Conservation (phyloP, 2,888 invertebrate genomes). For the Sphaerophoria taeniata region DNA sequence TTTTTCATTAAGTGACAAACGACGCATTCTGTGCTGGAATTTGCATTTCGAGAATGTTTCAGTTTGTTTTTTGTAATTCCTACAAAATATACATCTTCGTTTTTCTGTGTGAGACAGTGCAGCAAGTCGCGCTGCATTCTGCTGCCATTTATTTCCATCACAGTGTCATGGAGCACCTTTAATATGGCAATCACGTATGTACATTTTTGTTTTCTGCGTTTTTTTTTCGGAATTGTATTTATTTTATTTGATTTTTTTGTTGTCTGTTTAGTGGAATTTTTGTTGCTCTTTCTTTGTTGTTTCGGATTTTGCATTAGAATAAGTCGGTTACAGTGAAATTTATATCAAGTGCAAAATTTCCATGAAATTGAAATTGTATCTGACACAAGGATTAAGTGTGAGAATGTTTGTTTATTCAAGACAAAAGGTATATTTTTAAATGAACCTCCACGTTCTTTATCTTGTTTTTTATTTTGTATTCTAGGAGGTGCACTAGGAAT, state of each 20-base stretch:
- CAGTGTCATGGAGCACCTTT: slow-evolving; percentile 41
- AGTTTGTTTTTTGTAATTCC: slow-evolving; percentile 6
- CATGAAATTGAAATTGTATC: slow-evolving; percentile 32
- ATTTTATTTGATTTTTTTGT: slow-evolving; percentile 25
- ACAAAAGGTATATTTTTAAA: not conserved
- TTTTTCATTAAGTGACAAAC: slow-evolving; percentile 28
- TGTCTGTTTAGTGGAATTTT: slow-evolving; percentile 54
- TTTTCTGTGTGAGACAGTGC: slow-evolving; percentile 56
- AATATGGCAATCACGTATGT: slow-evolving; percentile 70
- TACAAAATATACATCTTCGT: slow-evolving; percentile 20
- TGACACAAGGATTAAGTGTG: slow-evolving; percentile 6
- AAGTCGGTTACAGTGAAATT: slow-evolving; percentile 30
- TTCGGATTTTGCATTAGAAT: slow-evolving; percentile 41
- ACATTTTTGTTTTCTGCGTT: slow-evolving; percentile 40
- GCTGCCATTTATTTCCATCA: slow-evolving; percentile 35
- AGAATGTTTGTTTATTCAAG: slow-evolving; percentile 21
- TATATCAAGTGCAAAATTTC: slow-evolving; percentile 42
- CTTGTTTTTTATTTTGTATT: no score
- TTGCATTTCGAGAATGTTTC: slow-evolving; percentile 56
- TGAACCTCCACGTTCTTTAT: no score
- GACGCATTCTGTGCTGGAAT: slow-evolving; percentile 64
- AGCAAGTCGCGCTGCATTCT: slow-evolving; percentile 17
- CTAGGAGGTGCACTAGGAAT: no score
- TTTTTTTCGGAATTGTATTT: slow-evolving; percentile 12
- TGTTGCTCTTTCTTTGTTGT: slow-evolving; percentile 54